These are phyloP conservation scores for Syngnathus rostellatus DNA, from an alignment of 2,797 vertebrate species.

Conservation along the genomic window DNA sequence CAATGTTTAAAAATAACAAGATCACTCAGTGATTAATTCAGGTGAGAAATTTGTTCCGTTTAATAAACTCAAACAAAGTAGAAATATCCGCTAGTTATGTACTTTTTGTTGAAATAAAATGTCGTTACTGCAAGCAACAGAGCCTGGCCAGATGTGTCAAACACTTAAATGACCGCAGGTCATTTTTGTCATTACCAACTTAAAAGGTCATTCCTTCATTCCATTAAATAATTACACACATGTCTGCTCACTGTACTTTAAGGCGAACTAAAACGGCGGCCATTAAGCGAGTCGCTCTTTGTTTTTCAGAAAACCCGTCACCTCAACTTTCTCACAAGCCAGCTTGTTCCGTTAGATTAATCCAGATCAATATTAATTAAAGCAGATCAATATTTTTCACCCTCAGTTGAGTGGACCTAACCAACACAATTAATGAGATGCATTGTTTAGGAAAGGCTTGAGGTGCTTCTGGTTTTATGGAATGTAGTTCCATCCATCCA, in stretches of 20 bases:
- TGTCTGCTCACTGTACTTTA: background rate
- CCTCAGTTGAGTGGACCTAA: slow-evolving; percentile 31
- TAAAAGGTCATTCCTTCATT: slow-evolving; percentile 4
- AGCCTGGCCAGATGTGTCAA: background rate
- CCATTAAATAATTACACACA: slow-evolving; percentile 5
- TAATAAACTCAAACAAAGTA: background rate
- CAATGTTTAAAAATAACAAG: too few relatives aligned
- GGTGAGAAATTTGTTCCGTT: too few relatives aligned
- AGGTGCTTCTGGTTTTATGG: slow-evolving; percentile 15
- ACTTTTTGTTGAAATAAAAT: background rate
- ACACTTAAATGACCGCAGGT: background rate
- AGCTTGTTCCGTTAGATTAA: slow-evolving; percentile 50
- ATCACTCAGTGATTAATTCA: too few relatives aligned
- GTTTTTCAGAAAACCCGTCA: slow-evolving; percentile 29
- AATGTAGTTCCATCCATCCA: too few relatives aligned
- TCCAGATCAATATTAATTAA: slow-evolving; percentile 64
- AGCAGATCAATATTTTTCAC: slow-evolving; percentile 38
- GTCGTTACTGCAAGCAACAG: background rate
- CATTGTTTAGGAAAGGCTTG: slow-evolving; percentile 24
- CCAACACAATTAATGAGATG: slow-evolving; percentile 58
- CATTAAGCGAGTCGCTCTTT: slow-evolving; percentile 19
- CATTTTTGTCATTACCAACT: background rate
- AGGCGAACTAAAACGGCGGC: background rate
- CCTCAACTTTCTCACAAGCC: slow-evolving; percentile 27
- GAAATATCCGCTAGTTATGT: background rate